Conservation (phyloP, 2,797 vertebrate species). For the Enoplosus armatus region DNA sequence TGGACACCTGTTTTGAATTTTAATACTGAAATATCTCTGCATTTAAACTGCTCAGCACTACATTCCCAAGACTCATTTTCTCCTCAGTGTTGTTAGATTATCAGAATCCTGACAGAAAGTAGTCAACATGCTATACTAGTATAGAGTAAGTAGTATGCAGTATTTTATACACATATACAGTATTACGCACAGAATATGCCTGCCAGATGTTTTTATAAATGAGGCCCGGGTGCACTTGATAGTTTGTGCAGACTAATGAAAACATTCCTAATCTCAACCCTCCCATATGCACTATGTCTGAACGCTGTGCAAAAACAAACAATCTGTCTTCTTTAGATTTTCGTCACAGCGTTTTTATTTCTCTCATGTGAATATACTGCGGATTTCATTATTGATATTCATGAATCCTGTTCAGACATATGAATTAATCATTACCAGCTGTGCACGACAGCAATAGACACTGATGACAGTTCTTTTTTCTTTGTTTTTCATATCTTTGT, state of each 20-base stretch:
- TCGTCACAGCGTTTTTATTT: conserved; percentile 32
- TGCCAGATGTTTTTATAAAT: conserved; percentile 15
- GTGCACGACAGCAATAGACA: conserved; percentile 25
- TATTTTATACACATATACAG: neutral
- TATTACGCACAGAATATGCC: neutral
- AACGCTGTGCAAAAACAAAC: conserved; percentile 28
- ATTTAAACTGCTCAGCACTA: neutral
- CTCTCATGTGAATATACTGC: conserved; percentile 37
- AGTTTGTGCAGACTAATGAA: conserved; percentile 37
- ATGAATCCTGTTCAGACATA: conserved; percentile 56
- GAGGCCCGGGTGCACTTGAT: conserved; percentile 8
- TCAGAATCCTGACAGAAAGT: neutral
- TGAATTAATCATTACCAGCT: conserved; percentile 53
- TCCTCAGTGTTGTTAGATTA: neutral
- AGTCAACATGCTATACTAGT: neutral
- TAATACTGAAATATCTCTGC: conserved; percentile 2
- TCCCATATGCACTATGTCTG: conserved; percentile 21
- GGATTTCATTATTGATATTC: conserved; percentile 59
- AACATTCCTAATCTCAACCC: conserved; percentile 36
- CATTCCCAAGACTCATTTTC: neutral
- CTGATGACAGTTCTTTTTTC: conserved; percentile 21
- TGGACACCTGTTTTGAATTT: conserved; percentile 12
- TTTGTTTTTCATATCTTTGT: conserved; percentile 13
- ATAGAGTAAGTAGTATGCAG: neutral
- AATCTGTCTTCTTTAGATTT: conserved; percentile 59